Base-by-base conservation (phyloP, 1,140 invertebrate genomes). In the Cherax quadricarinatus region DNA sequence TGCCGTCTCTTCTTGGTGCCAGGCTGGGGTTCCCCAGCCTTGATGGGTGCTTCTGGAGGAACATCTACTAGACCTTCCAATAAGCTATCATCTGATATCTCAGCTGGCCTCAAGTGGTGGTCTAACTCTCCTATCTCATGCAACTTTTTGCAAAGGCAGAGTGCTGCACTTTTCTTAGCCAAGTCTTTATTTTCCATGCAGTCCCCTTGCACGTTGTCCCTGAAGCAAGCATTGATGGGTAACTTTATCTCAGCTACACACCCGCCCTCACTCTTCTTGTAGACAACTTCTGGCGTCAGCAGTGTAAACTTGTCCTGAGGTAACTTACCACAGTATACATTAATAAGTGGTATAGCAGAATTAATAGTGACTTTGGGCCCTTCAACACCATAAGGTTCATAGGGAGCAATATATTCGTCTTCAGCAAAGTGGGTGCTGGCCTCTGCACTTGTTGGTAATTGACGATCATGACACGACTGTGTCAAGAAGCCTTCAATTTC, bases 231-330 rank as follows among this genome's bases (percentile, higher is more conserved):
- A 84, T 78, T 93, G 5, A 88, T 89, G 4, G 93, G 93, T 66
- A 94, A 30, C 18, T 41, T 79, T 48, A 94, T 86, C 0, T 41
- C 62, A 57, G 87, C 86, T 14, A 66, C 30, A 6, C 86, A n/a
- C 12, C 48, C 51, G 62, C 88, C 49, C 6, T 48, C 21, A 10
- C 30, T n/a, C 10, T 53, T 75, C n/a, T 51, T n/a, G 41, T 2
- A 83, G 53, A 60, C n/a, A 79, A 87, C 24, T 60, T 90, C 85
- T n/a, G 88, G 88, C 16, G 78, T 49, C 24, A 93, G 66, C 18
- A 90, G 62, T 62, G 93, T 93, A 66, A 94, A 94, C 41, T 89
- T 93, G 78, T 94, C 93, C 18, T 91, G 91, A 21, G 93, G 93
- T 60, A 94, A 85, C 48, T 89, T 90, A n/a, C 88, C 93, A 89